Conservation (phyloP, 2,888 invertebrate species). For the Agelastica alni region DNA sequence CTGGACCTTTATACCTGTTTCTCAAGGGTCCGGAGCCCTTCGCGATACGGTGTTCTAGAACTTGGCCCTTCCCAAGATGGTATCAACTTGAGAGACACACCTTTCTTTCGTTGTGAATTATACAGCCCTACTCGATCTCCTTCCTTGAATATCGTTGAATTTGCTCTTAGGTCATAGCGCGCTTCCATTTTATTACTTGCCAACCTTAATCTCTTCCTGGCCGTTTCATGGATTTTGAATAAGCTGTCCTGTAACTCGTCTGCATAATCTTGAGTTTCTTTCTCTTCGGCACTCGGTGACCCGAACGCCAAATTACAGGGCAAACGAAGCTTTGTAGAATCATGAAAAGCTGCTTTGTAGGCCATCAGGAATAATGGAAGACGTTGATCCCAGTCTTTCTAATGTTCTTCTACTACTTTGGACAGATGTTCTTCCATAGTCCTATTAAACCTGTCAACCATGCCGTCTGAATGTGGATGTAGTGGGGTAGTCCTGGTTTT, state of each 20-base stretch:
- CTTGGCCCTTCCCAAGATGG: not conserved
- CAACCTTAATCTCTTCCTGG: no score
- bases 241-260: not conserved
- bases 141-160: not conserved
- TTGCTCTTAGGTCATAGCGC: not conserved
- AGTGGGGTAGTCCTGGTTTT: no score
- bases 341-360: constrained; percentile 16
- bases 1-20: no score
- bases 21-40: no score
- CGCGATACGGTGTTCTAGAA: no score
- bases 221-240: not conserved
- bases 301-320: constrained; percentile 21
- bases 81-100: not conserved
- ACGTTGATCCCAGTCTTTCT: constrained; percentile 1
- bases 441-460: constrained; percentile 41
- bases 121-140: not conserved
- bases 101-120: not conserved
- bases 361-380: no score
- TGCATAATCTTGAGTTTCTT: not conserved
- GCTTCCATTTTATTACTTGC: not conserved
- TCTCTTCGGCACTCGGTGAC: not conserved
- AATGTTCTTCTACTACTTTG: constrained; percentile 19
- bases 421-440: constrained; percentile 36
- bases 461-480: no score
- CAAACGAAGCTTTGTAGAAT: constrained; percentile 20